phyloP scores from a whole-genome alignment of 1,140 invertebrate genomes.

The Bradysia coprophila region DNA sequence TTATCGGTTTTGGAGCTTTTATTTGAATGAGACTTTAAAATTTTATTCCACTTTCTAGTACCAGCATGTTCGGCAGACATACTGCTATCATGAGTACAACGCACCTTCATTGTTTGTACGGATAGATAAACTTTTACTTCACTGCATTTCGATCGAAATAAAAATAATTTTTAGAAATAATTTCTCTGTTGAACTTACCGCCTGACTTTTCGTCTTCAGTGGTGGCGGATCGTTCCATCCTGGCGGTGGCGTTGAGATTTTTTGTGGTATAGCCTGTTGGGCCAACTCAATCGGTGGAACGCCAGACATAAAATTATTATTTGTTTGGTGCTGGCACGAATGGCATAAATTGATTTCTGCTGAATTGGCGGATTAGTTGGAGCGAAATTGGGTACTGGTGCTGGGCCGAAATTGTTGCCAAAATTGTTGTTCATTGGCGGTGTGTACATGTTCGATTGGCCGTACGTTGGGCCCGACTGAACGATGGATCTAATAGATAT shows the following conservation, averaged over 20 bases:
- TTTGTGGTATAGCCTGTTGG: constrained; percentile 10
- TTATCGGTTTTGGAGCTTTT: too few species aligned
- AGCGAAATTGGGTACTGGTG: too few species aligned
- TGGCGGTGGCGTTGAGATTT: constrained; percentile 27
- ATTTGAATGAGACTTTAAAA: neutral
- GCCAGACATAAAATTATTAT: constrained; percentile 9
- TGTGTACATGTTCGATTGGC: constrained; percentile 15
- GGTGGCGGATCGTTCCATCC: constrained; percentile 74
- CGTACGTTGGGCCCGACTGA: constrained; percentile 32
- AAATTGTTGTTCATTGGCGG: constrained; percentile 7
- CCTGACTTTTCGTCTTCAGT: too few species aligned
- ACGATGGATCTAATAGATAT: constrained; percentile 65
- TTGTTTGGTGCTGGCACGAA: neutral
- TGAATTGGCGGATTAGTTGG: too few species aligned
- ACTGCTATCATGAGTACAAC: too few species aligned
- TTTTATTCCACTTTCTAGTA: constrained; percentile 39
- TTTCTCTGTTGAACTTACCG: too few species aligned
- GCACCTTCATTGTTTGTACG: too few species aligned
- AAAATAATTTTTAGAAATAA: too few species aligned
- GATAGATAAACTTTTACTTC: too few species aligned
- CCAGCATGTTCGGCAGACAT: constrained; percentile 55
- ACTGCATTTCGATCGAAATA: too few species aligned
- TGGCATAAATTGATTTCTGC: neutral
- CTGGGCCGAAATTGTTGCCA: neutral
- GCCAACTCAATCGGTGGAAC: constrained; percentile 12